Conservation (phyloP, 2,888 invertebrate species). For the Cosmia pyralina region DNA sequence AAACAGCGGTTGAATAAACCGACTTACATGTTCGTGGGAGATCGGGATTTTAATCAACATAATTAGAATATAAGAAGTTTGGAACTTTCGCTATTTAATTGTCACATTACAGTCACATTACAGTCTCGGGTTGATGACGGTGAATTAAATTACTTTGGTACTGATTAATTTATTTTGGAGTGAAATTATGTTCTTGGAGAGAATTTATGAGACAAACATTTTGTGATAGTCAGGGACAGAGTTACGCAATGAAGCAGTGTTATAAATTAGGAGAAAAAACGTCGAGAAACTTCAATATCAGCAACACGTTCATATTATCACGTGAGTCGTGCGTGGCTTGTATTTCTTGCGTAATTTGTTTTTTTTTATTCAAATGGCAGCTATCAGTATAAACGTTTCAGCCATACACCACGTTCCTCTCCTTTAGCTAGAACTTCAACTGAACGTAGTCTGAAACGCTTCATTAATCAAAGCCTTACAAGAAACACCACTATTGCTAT, state of each 20-base stretch:
- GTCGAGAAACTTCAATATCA: conserved; percentile 42
- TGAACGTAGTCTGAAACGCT: conserved; percentile 4
- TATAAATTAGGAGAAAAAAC: conserved; percentile 10
- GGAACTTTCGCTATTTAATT: conserved; percentile 53
- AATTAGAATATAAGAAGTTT: conserved; percentile 68
- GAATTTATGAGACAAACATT: conserved; percentile 29
- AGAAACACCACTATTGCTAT: conserved; percentile 56
- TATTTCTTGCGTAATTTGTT: conserved; percentile 34
- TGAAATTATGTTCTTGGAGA: conserved; percentile 18
- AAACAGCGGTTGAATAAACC: conserved; percentile 63
- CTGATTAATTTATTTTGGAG: conserved; percentile 38
- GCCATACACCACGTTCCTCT: conserved; percentile 17
- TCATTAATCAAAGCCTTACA: conserved; percentile 49
- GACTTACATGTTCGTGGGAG: conserved; percentile 56
- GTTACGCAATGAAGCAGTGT: conserved; percentile 23
- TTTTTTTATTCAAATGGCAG: conserved; percentile 28
- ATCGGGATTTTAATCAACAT: conserved; percentile 64
- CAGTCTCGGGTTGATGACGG: conserved; percentile 43
- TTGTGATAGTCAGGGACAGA: conserved; percentile 11
- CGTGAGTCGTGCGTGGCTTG: conserved; percentile 24
- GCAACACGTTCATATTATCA: conserved; percentile 23
- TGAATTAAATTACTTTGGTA: conserved; percentile 52
- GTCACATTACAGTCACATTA: conserved; percentile 48
- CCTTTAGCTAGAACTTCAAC: conserved; percentile 2
- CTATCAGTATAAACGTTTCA: conserved; percentile 8